These are phyloP conservation scores for Smutsia gigantea DNA, from an alignment of 2,797 vertebrate genomes.

Conservation along the genomic window DNA sequence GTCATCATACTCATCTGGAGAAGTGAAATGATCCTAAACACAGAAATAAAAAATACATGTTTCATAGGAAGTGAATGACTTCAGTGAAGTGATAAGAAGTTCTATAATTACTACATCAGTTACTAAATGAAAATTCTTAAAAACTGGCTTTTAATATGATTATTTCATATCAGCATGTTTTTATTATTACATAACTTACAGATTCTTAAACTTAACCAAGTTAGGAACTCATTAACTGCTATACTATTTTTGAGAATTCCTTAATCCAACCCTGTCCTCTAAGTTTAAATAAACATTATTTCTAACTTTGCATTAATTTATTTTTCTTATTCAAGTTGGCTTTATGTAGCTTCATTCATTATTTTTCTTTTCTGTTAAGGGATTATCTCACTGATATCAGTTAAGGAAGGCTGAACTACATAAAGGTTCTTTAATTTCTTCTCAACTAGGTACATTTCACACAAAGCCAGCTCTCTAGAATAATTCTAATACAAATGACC, in stretches of 20 bases:
- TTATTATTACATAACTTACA: neutral
- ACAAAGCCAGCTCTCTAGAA: neutral
- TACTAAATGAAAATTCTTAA: neutral
- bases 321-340: neutral
- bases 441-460: neutral
- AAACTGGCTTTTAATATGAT: neutral
- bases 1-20: slow-evolving; percentile 98
- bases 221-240: neutral
- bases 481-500: neutral
- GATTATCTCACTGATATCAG: neutral
- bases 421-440: neutral
- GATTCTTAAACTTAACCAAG: neutral
- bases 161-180: neutral
- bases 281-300: slow-evolving; percentile 16
- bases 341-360: neutral
- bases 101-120: neutral
- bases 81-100: neutral
- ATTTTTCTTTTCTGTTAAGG: neutral
- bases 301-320: neutral
- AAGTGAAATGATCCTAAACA: slow-evolving; percentile 97
- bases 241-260: neutral
- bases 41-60: slow-evolving; percentile 11
- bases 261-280: neutral
- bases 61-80: slow-evolving; percentile 50
- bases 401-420: neutral